These are phyloP conservation scores for Wiebesia pumilae DNA, from an alignment of 1,140 invertebrate species.

Conservation along the genomic window DNA sequence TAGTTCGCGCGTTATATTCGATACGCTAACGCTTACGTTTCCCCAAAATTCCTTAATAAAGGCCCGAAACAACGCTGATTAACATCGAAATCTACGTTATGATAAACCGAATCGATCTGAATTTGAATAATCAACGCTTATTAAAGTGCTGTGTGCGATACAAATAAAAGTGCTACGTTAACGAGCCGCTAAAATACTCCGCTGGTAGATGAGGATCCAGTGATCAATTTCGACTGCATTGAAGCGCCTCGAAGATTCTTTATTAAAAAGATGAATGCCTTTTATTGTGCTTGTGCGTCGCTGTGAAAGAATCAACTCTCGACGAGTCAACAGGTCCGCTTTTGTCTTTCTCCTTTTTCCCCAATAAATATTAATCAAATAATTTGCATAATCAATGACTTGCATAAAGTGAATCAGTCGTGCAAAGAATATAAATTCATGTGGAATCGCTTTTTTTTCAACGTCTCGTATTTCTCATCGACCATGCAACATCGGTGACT, in stretches of 20 bases:
- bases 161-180: background rate
- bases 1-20: background rate
- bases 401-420: background rate
- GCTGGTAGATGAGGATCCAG: background rate
- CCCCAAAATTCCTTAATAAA: too few relatives aligned
- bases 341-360: background rate
- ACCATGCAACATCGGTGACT: background rate
- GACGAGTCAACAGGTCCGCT: background rate
- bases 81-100: background rate
- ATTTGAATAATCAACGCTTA: conserved; percentile 7
- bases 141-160: background rate
- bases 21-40: background rate
- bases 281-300: background rate
- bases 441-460: background rate
- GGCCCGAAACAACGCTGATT: background rate
- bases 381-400: background rate
- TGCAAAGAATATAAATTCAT: background rate
- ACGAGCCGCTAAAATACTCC: background rate
- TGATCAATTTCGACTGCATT: conserved; percentile 1
- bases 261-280: background rate
- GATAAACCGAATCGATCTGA: background rate
- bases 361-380: background rate
- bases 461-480: background rate
- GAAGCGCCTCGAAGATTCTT: background rate
- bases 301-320: background rate